Conservation (phyloP, 2,113 vertebrate species). For the Pluvianellus socialis region DNA sequence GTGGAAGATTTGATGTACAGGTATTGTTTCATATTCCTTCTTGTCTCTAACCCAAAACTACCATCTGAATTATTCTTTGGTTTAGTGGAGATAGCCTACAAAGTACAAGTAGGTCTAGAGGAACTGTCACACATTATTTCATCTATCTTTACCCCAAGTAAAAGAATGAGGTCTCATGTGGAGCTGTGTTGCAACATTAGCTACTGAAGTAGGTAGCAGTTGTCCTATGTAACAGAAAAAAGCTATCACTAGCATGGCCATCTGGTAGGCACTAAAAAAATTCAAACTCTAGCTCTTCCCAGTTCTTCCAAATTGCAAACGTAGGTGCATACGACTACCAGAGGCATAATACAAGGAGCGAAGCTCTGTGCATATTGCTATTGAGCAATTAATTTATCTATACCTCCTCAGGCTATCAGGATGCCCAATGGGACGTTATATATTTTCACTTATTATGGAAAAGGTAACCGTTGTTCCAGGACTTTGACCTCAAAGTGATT, state of each 20-base stretch:
- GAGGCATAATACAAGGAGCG: not conserved
- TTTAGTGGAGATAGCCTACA: not conserved
- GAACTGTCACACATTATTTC: not conserved
- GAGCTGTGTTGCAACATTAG: not conserved
- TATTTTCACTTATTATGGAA: constrained; percentile 26
- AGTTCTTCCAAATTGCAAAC: not conserved
- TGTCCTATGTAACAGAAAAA: not conserved
- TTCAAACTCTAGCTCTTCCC: not conserved
- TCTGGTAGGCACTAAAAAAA: not conserved
- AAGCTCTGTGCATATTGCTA: not conserved
- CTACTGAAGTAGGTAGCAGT: not conserved
- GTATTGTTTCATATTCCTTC: not conserved
- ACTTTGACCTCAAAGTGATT: constrained; percentile 46
- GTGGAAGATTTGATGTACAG: not conserved
- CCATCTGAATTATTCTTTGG: not conserved
- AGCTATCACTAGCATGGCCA: not conserved
- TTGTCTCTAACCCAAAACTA: not conserved
- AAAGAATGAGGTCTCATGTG: not conserved
- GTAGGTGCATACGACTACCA: not conserved
- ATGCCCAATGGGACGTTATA: not conserved
- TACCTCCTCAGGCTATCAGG: not conserved
- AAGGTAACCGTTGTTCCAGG: not conserved
- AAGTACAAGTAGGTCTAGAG: not conserved
- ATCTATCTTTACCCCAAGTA: not conserved
- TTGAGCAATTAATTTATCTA: constrained; percentile 18